These are phyloP conservation scores for Hippocampus zosterae DNA, from an alignment of 2,113 vertebrate genomes.

Conservation along the genomic window DNA sequence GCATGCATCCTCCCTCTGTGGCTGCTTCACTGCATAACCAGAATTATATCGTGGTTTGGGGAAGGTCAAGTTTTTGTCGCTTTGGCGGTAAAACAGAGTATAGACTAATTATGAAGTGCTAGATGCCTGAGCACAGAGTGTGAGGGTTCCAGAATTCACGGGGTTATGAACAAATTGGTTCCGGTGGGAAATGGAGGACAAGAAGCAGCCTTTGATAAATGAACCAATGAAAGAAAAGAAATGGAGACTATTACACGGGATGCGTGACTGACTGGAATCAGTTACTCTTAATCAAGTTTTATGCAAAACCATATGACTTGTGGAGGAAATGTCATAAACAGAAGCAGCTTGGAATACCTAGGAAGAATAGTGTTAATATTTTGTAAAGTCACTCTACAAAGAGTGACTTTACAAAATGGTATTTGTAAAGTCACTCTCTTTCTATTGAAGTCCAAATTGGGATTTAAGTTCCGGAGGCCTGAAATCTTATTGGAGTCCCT, in stretches of 20 bases:
- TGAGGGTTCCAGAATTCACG: constrained; percentile 55
- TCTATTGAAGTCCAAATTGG: background rate
- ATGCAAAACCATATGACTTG: constrained; percentile 23
- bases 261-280: constrained; percentile 35
- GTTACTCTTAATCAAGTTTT: constrained; percentile 20
- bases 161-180: constrained; percentile 70
- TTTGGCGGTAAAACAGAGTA: constrained; percentile 51
- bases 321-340: background rate
- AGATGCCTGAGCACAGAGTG: constrained; percentile 47
- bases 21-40: constrained; percentile 21
- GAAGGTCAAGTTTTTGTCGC: constrained; percentile 65
- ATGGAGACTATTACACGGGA: constrained; percentile 11
- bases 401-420: too few species aligned
- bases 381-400: background rate
- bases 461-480: background rate
- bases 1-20: constrained; percentile 19
- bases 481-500: background rate
- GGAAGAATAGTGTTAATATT: background rate
- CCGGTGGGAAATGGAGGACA: constrained; percentile 62
- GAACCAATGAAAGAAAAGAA: constrained; percentile 54
- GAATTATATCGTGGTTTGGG: constrained; percentile 49
- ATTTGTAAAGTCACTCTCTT: background rate
- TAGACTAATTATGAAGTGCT: constrained; percentile 62
- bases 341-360: background rate
- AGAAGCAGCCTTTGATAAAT: constrained; percentile 65